Conservation (phyloP, 2,113 vertebrate species). For the Ondatra zibethicus region DNA sequence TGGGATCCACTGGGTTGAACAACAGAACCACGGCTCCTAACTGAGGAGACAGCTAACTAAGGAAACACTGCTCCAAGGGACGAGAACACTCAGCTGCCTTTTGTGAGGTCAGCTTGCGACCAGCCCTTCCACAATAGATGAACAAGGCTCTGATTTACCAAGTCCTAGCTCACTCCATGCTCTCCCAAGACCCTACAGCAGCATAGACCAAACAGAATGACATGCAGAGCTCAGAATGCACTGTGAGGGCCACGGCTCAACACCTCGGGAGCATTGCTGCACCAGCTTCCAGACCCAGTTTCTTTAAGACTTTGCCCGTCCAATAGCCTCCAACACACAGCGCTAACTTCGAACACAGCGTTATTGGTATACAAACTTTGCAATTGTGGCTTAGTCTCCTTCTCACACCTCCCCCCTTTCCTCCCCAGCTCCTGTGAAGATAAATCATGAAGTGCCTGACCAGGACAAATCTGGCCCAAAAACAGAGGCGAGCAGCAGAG, state of each 20-base stretch:
- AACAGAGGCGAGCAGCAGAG: background rate
- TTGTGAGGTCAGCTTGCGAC: background rate
- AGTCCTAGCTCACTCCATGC: background rate
- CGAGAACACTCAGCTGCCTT: background rate
- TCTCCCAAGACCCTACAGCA: background rate
- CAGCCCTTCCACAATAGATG: background rate
- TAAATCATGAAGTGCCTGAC: background rate
- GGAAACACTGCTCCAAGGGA: background rate
- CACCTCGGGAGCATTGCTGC: background rate
- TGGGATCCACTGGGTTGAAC: background rate
- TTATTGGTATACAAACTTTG: background rate
- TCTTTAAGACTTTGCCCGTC: background rate
- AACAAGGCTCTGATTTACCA: background rate
- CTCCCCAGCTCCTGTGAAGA: background rate
- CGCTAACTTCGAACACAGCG: background rate
- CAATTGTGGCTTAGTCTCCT: background rate
- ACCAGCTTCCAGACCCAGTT: background rate
- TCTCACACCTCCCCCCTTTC: background rate
- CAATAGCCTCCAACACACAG: background rate
- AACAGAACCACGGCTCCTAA: background rate
- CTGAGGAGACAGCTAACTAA: background rate
- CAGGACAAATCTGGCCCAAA: background rate
- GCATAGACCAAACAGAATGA: background rate
- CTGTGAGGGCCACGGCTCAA: background rate
- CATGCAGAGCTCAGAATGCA: background rate